These are phyloP conservation scores for Ichneumoninae sp. DNA, from an alignment of 2,888 invertebrate genomes.

Conservation along the genomic window DNA sequence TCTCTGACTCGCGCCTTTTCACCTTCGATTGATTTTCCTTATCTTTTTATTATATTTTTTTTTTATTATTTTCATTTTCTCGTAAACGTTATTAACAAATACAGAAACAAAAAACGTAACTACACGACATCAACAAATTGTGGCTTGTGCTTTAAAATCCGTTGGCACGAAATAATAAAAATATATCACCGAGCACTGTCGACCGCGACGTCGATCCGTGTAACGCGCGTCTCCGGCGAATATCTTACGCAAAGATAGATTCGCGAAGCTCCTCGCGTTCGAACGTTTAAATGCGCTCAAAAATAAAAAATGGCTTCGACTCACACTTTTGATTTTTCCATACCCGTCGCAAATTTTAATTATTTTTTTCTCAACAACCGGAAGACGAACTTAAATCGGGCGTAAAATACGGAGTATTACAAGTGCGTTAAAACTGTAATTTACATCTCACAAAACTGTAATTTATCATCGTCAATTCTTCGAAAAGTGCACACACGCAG, in stretches of 20 bases:
- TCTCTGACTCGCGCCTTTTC: slow-evolving; percentile 40
- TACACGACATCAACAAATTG: slow-evolving; percentile 79
- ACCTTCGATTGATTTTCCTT: not conserved
- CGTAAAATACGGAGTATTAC: slow-evolving; percentile 29
- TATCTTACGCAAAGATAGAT: slow-evolving; percentile 12
- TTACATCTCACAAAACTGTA: slow-evolving; percentile 41
- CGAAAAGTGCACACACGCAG: slow-evolving; percentile 54
- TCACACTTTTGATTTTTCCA: slow-evolving; percentile 29
- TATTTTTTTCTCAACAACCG: slow-evolving; percentile 5
- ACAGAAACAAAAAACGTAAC: slow-evolving; percentile 82
- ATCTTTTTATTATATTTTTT: not conserved
- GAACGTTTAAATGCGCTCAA: slow-evolving; percentile 27
- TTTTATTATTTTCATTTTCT: slow-evolving; percentile 21
- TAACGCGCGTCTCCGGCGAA: slow-evolving; percentile 10
- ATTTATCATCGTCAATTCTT: slow-evolving; percentile 18
- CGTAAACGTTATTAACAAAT: slow-evolving; percentile 78
- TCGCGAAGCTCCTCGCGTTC: not conserved
- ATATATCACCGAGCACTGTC: slow-evolving; percentile 65
- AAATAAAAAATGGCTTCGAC: slow-evolving; percentile 33
- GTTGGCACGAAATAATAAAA: slow-evolving; percentile 53
- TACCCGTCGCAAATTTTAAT: not conserved
- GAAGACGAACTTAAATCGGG: slow-evolving; percentile 53
- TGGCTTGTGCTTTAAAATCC: slow-evolving; percentile 60
- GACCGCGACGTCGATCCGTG: slow-evolving; percentile 57
- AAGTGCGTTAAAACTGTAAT: slow-evolving; percentile 48